Base-by-base conservation (phyloP, 2,888 invertebrate species). In the Aphrophora alni region DNA sequence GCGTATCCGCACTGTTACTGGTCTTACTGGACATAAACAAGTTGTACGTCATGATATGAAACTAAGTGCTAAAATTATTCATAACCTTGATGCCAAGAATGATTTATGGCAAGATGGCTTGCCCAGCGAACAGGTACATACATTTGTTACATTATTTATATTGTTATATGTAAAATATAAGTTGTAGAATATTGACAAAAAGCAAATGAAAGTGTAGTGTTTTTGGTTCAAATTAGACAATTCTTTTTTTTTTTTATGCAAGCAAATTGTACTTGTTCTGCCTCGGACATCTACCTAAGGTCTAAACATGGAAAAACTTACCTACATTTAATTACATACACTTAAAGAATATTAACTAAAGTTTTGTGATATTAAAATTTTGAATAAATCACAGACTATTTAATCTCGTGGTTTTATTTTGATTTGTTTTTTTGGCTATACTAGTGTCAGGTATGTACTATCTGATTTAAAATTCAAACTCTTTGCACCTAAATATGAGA, bases 1-100 rank as follows among this genome's bases (percentile, higher is more conserved):
- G 17, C 93, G 99, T 77, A 95, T 99, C 82, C 93, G 99, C 0
- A 94, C 97, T 0, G 95, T 97, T 0, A 96, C 96, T 86, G 98
- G 97, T 38, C 93, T 98, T 51, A 96, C 97, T 0, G 93, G 95
- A 17, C 97, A 98, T 87, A 95, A 96, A 84, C 92, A 94, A 83
- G 95, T 98, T 78, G 93, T 98, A 28, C 91, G 97, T 27, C 94
- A 97, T 21, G 98, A 99, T 88, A 97, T 99, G 70, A 94, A 97
- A 82, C 90, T 98, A 78, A 95, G 97, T 74, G 98, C 98, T 0
- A 95, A 95, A 86, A 95, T 98, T 25, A 95, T 97, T 27, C 94
- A 98, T 86, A 94, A 96, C 88, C 91, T 98, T 84, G 99, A 99
- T 88, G 92, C 93, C 28, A 94, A 95, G 86, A 93, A 94, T 69